Evolutionary conservation across 2,113 vertebrate genomes (phyloP).

Genomic region (Rhizomys pruinosus): DNA sequence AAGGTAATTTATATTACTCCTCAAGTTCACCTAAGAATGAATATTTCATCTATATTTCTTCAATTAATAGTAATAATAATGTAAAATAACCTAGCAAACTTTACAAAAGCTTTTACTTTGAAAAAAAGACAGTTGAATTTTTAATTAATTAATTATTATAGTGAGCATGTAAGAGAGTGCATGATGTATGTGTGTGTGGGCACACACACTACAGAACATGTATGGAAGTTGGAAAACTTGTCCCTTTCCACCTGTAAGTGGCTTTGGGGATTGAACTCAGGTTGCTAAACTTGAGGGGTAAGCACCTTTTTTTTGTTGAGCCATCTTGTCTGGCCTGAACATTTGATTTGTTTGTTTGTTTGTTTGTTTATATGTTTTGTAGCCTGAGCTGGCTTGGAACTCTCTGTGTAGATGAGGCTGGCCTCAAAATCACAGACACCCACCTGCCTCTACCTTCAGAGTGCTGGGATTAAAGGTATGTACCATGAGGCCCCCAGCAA

Average conservation of each 20-base stretch:
- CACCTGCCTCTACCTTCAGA: too few relatives aligned
- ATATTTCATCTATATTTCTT: slow-evolving; percentile 48
- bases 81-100: not conserved
- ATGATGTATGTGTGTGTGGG: not conserved
- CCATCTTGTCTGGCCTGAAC: not conserved
- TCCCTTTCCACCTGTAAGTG: not conserved
- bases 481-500: not conserved
- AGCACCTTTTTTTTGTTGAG: not conserved
- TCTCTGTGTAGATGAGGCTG: too few relatives aligned
- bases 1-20: not conserved
- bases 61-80: not conserved
- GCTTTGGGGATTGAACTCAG: not conserved
- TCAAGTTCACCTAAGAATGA: not conserved
- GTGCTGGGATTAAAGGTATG: too few relatives aligned
- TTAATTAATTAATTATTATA: not conserved
- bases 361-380: too few relatives aligned
- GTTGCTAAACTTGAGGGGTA: not conserved
- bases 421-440: too few relatives aligned
- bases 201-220: not conserved
- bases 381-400: too few relatives aligned
- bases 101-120: not conserved
- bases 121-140: not conserved
- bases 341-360: too few relatives aligned
- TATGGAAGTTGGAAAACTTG: not conserved
- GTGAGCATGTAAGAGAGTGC: not conserved